Percentiles rank a stretch among this genome's conserved stretches.
phyloP scores from a whole-genome alignment of 1,140 invertebrate genomes.

The Penaeus japonicus region DNA sequence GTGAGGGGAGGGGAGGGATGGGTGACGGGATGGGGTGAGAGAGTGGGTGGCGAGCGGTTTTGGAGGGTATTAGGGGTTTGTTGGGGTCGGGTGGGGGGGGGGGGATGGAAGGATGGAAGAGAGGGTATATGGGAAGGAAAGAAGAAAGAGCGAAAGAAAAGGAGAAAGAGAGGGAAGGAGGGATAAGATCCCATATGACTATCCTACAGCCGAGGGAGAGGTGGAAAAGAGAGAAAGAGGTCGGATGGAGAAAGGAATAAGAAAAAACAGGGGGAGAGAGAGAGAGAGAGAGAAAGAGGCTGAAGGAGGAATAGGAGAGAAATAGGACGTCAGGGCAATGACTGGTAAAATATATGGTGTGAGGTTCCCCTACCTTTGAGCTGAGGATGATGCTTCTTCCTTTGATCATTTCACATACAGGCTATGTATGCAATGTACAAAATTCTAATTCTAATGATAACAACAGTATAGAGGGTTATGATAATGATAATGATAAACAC shows the following conservation, averaged over 20 bases:
- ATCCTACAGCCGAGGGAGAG: neutral
- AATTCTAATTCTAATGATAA: too few species aligned
- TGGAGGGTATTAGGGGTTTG: too few species aligned
- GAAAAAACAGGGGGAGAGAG: neutral
- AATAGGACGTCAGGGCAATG: neutral
- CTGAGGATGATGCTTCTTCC: too few species aligned
- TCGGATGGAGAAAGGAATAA: neutral
- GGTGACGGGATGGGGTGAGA: neutral
- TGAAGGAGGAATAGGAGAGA: neutral
- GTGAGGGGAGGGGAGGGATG: neutral
- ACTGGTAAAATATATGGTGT: too few species aligned
- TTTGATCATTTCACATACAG: too few species aligned
- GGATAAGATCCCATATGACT: neutral
- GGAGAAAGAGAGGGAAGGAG: conserved; percentile 2
- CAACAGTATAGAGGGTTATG: too few species aligned
- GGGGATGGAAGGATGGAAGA: neutral
- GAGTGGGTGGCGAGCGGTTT: neutral
- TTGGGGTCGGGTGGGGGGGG: neutral
- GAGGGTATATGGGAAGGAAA: neutral
- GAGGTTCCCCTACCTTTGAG: too few species aligned
- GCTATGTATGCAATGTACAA: too few species aligned
- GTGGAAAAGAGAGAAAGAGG: neutral
- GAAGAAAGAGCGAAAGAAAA: neutral
- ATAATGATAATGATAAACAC: too few species aligned
- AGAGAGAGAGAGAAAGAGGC: neutral